A percentile compares a stretch with the other conserved stretches of the same genome.
phyloP scores from a whole-genome alignment of 2,113 vertebrate species.

The Alexandromys fortis region DNA sequence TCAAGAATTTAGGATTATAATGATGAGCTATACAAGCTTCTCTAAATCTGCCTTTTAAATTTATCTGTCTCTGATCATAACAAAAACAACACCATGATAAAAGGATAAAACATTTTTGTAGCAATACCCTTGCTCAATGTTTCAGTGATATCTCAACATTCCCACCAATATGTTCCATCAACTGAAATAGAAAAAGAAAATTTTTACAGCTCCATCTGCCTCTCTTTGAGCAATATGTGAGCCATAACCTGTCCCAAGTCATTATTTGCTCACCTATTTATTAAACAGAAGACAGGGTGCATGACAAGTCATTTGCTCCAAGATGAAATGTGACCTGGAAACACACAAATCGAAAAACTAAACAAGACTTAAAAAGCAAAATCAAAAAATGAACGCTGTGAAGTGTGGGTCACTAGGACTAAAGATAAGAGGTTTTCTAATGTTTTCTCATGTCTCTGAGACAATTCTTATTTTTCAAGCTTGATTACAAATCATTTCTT shows the following conservation, averaged over 20 bases:
- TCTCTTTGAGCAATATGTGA: background rate
- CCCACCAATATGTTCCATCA: background rate
- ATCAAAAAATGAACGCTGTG: background rate
- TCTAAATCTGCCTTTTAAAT: background rate
- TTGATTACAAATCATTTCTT: background rate
- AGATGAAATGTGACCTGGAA: background rate
- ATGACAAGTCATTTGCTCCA: background rate
- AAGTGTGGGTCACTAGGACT: background rate
- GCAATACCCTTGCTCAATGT: background rate
- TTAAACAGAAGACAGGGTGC: background rate
- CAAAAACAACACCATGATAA: background rate
- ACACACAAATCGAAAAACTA: background rate
- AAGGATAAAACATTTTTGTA: background rate
- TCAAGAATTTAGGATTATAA: background rate
- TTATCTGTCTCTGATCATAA: background rate
- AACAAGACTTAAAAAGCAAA: background rate
- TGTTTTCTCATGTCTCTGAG: background rate
- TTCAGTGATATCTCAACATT: background rate
- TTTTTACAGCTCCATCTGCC: background rate
- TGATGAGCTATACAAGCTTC: background rate
- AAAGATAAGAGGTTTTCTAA: background rate
- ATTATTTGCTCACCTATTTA: background rate
- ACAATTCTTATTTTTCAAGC: background rate
- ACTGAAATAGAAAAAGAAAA: background rate
- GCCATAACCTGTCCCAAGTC: background rate